Base-by-base conservation (phyloP, 2,113 vertebrate genomes). In the Vulpes ferrilata region DNA sequence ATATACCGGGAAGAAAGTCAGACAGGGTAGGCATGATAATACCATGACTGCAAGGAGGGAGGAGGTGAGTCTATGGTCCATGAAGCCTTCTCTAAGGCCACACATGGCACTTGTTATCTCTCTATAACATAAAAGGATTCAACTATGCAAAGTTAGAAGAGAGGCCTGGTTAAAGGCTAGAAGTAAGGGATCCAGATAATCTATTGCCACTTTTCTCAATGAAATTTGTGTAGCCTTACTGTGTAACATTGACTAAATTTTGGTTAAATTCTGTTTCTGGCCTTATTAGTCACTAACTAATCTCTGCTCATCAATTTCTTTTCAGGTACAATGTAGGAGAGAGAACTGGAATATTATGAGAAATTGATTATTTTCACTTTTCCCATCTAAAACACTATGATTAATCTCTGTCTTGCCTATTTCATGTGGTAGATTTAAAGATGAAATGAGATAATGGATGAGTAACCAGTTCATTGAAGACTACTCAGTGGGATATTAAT, bases 351-450 rank as follows among this genome's bases (percentile, higher is more conserved):
- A 65, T 88, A 1, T 53, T 84, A 43, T 71, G 30, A 62, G 11
- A 69, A 79, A 76, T 65, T 55, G 1, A 90, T 82, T 96, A 76
- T 87, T 79, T 92, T 91, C 23, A 78, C 20, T 79, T 96, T 96
- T 67, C 2, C 60, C 32, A 0, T 96, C 16, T 90, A 59, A 73
- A 35, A 69, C 79, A 35, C 10, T 86, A 15, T 6, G 13, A 55
- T 65, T 90, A 78, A 74, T 74, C 38, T 11, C 10, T 93, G 2
- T 71, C 19, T 62, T 89, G 5, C 13, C 10, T 90, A 86, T 79
- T 87, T 83, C 30, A 30, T 12, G 9, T 2, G 20, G 35, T 57
- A 79, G n/a, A 85, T 86, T 78, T 93, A 53, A 96, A 95, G 5
- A 71, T 53, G 7, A 92, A 76, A 30, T 74, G 19, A 88, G 5